Base-by-base conservation (phyloP, 2,113 vertebrate species). In the Casuarius casuarius region DNA sequence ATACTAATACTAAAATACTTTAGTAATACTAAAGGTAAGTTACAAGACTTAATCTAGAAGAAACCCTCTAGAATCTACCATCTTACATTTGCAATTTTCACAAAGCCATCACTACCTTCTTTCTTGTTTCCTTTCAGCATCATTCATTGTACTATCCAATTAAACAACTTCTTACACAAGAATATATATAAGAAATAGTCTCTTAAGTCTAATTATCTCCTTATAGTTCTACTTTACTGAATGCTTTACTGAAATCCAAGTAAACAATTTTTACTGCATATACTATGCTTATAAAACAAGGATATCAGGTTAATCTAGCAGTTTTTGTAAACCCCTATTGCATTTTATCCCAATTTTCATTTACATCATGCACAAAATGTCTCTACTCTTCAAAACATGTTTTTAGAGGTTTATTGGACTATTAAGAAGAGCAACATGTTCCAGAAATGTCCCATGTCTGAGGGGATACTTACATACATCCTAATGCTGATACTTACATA, bases 311-410 rank as follows among this genome's bases (percentile, higher is more conserved):
- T 76, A 48, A 73, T 65, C 23, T 68, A 56, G 42, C 12, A 7
- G 19, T 40, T 61, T 68, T 54, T 72, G 42, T 38, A 71, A 82
- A 1, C 2, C 13, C 13, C 12, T 0, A 1, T 8, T 49, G 35
- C 10, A 61, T 59, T 84, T 68, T 31, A 59, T 28, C 5, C 17
- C 71, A 71, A 62, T 66, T 86, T 85, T 63, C 5, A 62, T n/a
- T 46, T 62, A 9, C 74, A 75, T 59, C 19, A 18, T n/a, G 2
- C 52, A 71, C 3, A 1, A 11, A 71, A 54, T 0, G 0, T 33
- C 26, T 10, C 38, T 73, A 54, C 10, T 82, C 62, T 82, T 52
- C n/a, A 6, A 44, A 38, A 75, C 9, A 42, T 44, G 3, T 15
- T 79, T 89, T 68, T 76, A 72, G 8, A 59, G 67, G 8, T 51